Conservation (phyloP, 2,888 invertebrate genomes). For the Mimachlamys varia region DNA sequence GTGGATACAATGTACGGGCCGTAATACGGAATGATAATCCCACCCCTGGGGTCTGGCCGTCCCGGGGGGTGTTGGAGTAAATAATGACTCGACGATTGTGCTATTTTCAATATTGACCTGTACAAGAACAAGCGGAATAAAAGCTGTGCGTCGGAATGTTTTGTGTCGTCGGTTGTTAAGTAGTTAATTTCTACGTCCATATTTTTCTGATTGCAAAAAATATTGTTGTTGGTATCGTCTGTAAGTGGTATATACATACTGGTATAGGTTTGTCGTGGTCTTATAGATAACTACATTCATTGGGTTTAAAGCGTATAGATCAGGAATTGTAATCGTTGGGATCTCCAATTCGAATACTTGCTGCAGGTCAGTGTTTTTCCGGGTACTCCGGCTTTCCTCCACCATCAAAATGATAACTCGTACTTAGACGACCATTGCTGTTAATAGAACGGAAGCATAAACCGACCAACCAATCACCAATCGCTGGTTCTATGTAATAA, state of each 20-base stretch:
- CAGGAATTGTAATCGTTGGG: no score
- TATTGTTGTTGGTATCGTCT: constrained; percentile 6
- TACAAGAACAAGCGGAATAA: not conserved
- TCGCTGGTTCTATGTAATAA: no score
- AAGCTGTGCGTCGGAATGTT: not conserved
- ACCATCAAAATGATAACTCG: no score
- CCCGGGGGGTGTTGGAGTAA: constrained; percentile 31
- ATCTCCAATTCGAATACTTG: no score
- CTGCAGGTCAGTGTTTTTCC: no score
- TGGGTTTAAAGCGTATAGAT: no score
- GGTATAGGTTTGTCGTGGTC: no score
- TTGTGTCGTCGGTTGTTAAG: not conserved
- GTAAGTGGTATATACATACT: not conserved
- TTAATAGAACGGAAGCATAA: no score
- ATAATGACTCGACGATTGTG: constrained; percentile 4
- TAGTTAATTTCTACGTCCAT: constrained; percentile 13
- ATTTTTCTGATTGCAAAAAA: constrained; percentile 34
- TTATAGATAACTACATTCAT: no score
- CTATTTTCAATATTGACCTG: constrained; percentile 19
- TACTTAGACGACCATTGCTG: no score
- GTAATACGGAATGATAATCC: constrained; percentile 31
- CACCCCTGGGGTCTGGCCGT: not conserved
- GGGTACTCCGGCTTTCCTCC: no score
- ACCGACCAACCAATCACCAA: no score
- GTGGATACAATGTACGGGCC: not conserved